These are phyloP conservation scores for Lysandra bellargus DNA, from an alignment of 2,888 invertebrate genomes.

Conservation along the genomic window DNA sequence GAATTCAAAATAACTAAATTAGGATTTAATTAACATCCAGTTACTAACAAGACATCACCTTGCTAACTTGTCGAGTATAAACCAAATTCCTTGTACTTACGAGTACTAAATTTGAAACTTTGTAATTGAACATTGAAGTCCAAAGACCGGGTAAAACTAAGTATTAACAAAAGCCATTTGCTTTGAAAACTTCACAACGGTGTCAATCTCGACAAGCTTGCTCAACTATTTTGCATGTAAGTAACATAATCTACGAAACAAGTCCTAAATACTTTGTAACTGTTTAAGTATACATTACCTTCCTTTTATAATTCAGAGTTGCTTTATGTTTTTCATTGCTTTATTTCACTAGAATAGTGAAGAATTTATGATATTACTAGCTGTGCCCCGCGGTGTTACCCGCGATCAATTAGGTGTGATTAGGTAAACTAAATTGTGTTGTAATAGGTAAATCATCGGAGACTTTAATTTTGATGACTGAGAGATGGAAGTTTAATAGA, in stretches of 20 bases:
- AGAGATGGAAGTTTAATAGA: too few species aligned
- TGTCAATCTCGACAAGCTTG: not conserved
- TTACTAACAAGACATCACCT: not conserved
- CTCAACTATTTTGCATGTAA: constrained; percentile 12
- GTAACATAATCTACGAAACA: not conserved
- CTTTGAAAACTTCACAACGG: not conserved
- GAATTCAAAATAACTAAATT: not conserved
- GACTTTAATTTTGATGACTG: too few species aligned
- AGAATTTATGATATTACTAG: too few species aligned
- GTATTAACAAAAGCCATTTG: not conserved
- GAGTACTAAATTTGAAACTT: constrained; percentile 10
- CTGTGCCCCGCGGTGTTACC: too few species aligned
- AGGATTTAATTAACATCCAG: not conserved
- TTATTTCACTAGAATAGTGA: too few species aligned
- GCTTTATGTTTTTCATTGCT: too few species aligned
- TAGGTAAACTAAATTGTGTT: too few species aligned
- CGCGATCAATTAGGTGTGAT: too few species aligned
- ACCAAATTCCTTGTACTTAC: not conserved
- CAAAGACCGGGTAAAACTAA: not conserved
- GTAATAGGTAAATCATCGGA: too few species aligned
- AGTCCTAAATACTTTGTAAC: not conserved
- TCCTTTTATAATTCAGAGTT: too few species aligned
- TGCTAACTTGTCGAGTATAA: not conserved
- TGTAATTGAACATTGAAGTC: not conserved
- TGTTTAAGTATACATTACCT: too few species aligned